Base-by-base conservation (phyloP, 2,888 invertebrate genomes). In the Machimus rusticus region DNA sequence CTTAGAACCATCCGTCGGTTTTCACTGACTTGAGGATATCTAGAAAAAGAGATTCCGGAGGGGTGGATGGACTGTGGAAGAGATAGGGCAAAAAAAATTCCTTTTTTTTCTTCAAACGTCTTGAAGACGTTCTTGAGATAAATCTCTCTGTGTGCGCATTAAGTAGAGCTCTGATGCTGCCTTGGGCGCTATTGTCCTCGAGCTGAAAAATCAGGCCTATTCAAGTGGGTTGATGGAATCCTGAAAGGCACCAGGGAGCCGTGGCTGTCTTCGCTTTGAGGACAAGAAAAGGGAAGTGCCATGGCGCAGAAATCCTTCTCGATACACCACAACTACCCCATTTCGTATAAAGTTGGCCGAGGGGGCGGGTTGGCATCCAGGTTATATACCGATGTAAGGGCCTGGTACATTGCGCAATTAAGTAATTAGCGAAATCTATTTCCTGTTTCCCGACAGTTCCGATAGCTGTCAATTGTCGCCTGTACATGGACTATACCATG, bases 201-300 rank as follows among this genome's bases (percentile, higher is more conserved):
- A 79, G 79, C 51, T 79, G 51, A 79, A 76, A 66, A 79, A 79
- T 79, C 79, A 46, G 39, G 79, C 51, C 46, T 34, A 51, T 51
- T 79, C 46, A 79, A 79, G 79, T 79, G 51, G 79, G 79, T 79
- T 79, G 79, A 79, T 79, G 46, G 79, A 46, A 51, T 12, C 12
- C 39, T 51, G 31, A 51, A 51, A 79, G 51, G 28, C 46, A 78
- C 39, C 76, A 19, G 23, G 78, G 37, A 34, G 79, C 8, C 51
- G 5, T 31, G 28, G n/a, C 79, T 79, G 79, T 79, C 79, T 28
- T 51, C 12, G 16, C 79, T 28, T 51, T n/a, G 28, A 79, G 39
- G 51, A 79, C 28, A 46, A 79, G 39, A 79, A 51, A 37, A 78
- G n/a, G 78, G 37, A 78, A 78, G 43, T 43, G 39, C 39, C 78